Evolutionary conservation across 2,113 vertebrate genomes (phyloP).

Genomic region (Neoarius graeffei): DNA sequence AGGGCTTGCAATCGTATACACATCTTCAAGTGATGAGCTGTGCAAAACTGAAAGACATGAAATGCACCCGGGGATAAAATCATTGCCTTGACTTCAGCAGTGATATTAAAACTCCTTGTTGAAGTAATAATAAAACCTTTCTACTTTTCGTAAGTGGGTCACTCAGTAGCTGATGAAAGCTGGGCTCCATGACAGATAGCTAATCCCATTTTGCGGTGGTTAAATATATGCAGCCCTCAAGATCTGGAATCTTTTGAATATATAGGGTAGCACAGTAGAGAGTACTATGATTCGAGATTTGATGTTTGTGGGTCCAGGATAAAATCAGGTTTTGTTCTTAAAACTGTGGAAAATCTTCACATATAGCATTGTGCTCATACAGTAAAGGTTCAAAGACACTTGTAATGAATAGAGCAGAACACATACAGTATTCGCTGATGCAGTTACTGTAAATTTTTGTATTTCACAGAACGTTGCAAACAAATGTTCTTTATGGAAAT

Average conservation of each 20-base stretch:
- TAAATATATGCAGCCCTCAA: constrained; percentile 30
- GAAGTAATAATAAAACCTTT: constrained; percentile 19
- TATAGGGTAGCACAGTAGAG: background rate
- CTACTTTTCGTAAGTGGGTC: constrained; percentile 35
- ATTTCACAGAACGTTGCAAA: background rate
- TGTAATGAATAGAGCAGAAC: background rate
- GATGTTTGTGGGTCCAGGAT: background rate
- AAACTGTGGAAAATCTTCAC: background rate
- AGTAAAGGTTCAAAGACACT: background rate
- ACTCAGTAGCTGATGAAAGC: constrained; percentile 29
- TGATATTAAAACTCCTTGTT: constrained; percentile 2
- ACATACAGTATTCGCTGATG: background rate
- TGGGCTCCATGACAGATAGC: constrained; percentile 19
- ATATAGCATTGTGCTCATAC: background rate
- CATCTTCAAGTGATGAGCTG: background rate
- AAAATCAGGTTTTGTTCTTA: background rate
- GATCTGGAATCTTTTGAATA: background rate
- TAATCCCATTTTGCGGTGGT: constrained; percentile 39
- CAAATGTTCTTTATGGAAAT: background rate
- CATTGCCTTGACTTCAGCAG: constrained; percentile 14
- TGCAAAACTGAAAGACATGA: constrained; percentile 6
- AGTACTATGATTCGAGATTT: background rate
- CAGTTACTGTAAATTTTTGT: background rate
- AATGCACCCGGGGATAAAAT: background rate
- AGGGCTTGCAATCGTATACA: background rate